Conservation (phyloP, 1,140 invertebrate species). For the Zaprionus camerounensis region DNA sequence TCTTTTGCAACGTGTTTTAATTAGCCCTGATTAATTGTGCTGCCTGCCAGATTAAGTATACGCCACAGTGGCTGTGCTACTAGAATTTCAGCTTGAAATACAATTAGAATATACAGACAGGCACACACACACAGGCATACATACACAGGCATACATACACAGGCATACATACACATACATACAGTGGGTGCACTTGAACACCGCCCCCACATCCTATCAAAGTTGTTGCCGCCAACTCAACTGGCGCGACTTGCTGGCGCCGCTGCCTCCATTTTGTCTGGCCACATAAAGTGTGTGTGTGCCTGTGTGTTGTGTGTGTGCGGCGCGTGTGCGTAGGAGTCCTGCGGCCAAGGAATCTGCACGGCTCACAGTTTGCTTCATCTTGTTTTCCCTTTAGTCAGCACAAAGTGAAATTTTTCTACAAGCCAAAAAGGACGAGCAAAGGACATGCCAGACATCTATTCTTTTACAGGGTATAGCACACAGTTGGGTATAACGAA, state of each 20-base stretch:
- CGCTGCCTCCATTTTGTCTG: constrained; percentile 82
- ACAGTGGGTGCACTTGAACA: background rate
- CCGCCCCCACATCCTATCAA: constrained; percentile 33
- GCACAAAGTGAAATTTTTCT: constrained; percentile 42
- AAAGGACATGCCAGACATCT: constrained; percentile 17
- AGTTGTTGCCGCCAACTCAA: constrained; percentile 62
- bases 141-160: background rate
- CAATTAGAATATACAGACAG: background rate
- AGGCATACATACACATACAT: background rate
- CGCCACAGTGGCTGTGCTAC: constrained; percentile 20
- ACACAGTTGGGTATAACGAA: background rate
- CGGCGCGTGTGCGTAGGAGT: constrained; percentile 71
- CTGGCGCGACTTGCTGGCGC: constrained; percentile 83
- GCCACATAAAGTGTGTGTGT: constrained; percentile 64
- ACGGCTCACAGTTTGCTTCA: constrained; percentile 56
- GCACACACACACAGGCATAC: background rate
- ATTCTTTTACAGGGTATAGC: background rate
- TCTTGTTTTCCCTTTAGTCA: constrained; percentile 49
- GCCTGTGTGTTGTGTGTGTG: constrained; percentile 2
- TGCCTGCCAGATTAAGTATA: constrained; percentile 44
- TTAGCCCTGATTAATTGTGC: constrained; percentile 32
- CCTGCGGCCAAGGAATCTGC: constrained; percentile 64
- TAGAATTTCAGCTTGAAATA: background rate
- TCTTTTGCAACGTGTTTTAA: constrained; percentile 23
- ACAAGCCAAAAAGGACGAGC: background rate